Base-by-base conservation (phyloP, 2,888 invertebrate genomes). In the Eupithecia vulgata region DNA sequence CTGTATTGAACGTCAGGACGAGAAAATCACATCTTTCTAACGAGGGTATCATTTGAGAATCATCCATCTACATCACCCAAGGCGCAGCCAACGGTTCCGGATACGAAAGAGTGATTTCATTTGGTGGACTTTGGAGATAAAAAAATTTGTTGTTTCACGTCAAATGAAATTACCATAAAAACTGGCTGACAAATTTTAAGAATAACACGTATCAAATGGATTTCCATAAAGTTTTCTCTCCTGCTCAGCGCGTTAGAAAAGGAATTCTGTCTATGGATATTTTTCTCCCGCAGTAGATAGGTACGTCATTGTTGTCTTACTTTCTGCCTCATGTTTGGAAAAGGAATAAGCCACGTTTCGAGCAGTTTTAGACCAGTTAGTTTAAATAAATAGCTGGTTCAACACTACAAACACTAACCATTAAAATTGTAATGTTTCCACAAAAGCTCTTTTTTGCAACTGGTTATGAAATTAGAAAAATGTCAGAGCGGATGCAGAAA, bases 401-500 rank as follows among this genome's bases (percentile, higher is more conserved):
- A 45, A 45, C 6, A 45, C 17, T 17, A 17, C 17, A 48, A 6
- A 21, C 5, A 52, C 48, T 10, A 52, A 45, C 7, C 0, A 10
- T 10, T n/a, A 45, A 7, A 17, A 45, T 45, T n/a, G 1, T 17
- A 17, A 7, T 45, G 0, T 45, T 45, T 17, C 7, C 1, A 34
- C 12, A 61, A 15, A 34, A 61, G 15, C 10, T 35, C 15, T 37
- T 67, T 7, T 67, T 21, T 35, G 35, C 67, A 57, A 17, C 40
- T 68, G 21, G 37, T 68, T 35, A 67, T n/a, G 37, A 68, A 68
- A 21, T 15, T 37, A 30, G n/a, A 25, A 57, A 21, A n/a, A 21
- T 35, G 15, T 37, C 25, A 40, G 69, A 74, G 70, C 34, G 35
- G 34, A 64, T 80, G 73, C 77, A 78, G 78, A 75, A 83, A 52